Conservation (phyloP, 2,888 invertebrate genomes). For the Macropis europaea region DNA sequence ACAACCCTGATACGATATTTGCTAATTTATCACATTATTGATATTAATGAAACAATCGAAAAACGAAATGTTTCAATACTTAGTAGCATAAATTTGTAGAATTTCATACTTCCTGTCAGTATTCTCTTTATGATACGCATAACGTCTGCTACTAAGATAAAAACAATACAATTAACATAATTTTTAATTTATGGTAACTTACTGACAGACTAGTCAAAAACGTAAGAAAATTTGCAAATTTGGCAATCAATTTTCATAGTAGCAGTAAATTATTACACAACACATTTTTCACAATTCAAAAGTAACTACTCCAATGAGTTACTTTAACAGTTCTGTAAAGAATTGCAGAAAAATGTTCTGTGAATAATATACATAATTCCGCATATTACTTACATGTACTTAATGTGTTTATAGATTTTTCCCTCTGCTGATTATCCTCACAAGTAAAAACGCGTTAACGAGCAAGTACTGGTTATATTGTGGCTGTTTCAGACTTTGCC, state of each 20-base stretch:
- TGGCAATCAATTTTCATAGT: slow-evolving; percentile 24
- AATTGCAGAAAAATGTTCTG: slow-evolving; percentile 8
- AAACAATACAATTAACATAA: slow-evolving; percentile 6
- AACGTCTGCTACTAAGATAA: not conserved
- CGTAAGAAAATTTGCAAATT: slow-evolving; percentile 35
- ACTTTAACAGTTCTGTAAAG: slow-evolving; percentile 5
- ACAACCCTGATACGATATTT: slow-evolving; percentile 3
- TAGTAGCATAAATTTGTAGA: not conserved
- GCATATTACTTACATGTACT: slow-evolving; percentile 12
- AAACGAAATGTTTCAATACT: not conserved
- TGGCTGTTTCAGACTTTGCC: slow-evolving; percentile 71
- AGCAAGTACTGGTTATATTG: slow-evolving; percentile 47
- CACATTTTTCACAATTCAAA: slow-evolving; percentile 11
- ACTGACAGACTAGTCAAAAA: slow-evolving; percentile 19
- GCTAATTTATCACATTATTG: not conserved
- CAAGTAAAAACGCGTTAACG: slow-evolving; percentile 10
- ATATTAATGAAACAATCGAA: slow-evolving; percentile 1
- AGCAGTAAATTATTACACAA: slow-evolving; percentile 5
- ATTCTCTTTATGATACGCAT: not conserved
- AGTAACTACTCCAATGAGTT: slow-evolving; percentile 4
- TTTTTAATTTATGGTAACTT: slow-evolving; percentile 21
- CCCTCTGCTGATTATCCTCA: not conserved
- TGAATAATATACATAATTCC: slow-evolving; percentile 1
- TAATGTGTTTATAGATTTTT: slow-evolving; percentile 2
- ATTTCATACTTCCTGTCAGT: not conserved